Percentiles rank a stretch among this genome's conserved stretches.
Evolutionary conservation across 2,888 invertebrate genomes (phyloP).

Genomic region (Drosophila algonquin): DNA sequence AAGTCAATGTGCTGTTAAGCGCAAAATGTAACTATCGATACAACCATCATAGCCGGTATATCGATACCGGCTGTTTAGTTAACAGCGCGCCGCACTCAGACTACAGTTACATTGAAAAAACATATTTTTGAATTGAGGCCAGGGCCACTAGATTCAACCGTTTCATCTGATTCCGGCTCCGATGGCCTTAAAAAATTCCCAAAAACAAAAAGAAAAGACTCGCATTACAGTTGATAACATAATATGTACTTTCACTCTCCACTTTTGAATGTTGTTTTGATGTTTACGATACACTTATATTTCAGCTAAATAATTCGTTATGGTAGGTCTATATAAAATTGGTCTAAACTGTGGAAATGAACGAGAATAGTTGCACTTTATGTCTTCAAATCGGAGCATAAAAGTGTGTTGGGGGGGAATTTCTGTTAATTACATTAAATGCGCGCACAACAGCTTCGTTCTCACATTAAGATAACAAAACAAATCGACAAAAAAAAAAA

Average conservation of each 20-base stretch:
- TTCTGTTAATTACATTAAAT: constrained; percentile 69
- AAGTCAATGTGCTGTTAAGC: neutral
- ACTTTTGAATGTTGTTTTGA: constrained; percentile 18
- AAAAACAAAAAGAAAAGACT: neutral
- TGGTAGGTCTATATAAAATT: constrained; percentile 70
- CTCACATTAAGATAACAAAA: constrained; percentile 53
- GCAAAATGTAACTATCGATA: neutral
- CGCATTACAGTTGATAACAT: constrained; percentile 28
- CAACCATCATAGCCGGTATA: too few relatives aligned
- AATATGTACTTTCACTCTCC: constrained; percentile 32
- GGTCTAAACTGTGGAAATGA: constrained; percentile 69
- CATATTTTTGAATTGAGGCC: neutral
- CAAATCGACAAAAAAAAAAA: constrained; percentile 21
- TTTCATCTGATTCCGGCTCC: neutral
- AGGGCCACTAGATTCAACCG: neutral
- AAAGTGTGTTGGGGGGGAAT: constrained; percentile 19
- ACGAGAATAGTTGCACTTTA: constrained; percentile 38
- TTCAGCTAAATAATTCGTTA: constrained; percentile 69
- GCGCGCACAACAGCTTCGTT: constrained; percentile 61
- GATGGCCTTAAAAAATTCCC: neutral
- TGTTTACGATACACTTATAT: constrained; percentile 36
- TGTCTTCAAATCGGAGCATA: constrained; percentile 42
- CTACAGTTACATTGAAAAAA: neutral
- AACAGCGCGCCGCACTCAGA: neutral
- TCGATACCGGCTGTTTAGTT: neutral